These are phyloP conservation scores for Philotrypesis tridentata DNA, from an alignment of 1,140 invertebrate genomes.

Conservation along the genomic window DNA sequence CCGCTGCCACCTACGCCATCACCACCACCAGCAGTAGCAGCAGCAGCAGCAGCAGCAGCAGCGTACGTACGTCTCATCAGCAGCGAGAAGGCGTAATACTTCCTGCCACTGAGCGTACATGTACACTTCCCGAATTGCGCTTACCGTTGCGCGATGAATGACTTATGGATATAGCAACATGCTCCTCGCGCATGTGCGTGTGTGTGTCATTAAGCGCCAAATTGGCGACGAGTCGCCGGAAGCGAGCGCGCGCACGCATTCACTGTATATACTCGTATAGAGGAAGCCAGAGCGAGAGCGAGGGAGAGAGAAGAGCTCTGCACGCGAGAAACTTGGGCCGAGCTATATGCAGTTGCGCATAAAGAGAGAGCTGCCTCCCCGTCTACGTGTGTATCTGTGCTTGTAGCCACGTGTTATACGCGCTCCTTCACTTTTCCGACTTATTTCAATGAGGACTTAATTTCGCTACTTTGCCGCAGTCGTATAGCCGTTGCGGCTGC, in stretches of 20 bases:
- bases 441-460: slow-evolving; percentile 47
- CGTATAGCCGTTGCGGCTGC: too few relatives aligned
- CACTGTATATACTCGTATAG: neutral
- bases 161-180: neutral
- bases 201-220: slow-evolving; percentile 35
- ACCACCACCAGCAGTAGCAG: too few relatives aligned
- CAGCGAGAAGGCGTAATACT: neutral
- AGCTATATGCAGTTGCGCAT: neutral
- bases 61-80: neutral
- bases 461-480: slow-evolving; percentile 22
- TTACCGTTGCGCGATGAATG: slow-evolving; percentile 45
- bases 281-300: neutral
- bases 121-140: slow-evolving; percentile 28
- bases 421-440: slow-evolving; percentile 39
- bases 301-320: neutral
- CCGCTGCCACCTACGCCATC: too few relatives aligned
- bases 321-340: slow-evolving; percentile 40
- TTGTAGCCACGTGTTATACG: neutral
- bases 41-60: too few relatives aligned
- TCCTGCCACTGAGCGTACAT: neutral
- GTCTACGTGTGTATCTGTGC: neutral
- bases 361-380: neutral
- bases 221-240: slow-evolving; percentile 44
- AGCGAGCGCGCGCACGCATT: slow-evolving; percentile 19
- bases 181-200: neutral